Base-by-base conservation (phyloP, 2,888 invertebrate genomes). In the Dascillus cervinus region DNA sequence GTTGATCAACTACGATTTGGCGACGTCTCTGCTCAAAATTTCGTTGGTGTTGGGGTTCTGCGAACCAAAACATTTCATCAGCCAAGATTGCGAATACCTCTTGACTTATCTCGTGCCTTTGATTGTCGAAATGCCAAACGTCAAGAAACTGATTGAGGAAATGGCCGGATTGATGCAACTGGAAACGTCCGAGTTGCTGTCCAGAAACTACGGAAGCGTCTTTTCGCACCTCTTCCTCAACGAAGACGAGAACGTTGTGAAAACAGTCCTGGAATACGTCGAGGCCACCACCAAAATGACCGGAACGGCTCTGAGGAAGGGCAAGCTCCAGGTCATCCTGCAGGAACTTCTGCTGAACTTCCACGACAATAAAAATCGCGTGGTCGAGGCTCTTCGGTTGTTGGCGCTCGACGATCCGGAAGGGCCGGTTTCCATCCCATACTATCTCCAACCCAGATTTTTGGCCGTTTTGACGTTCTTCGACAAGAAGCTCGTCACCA, bases 391-490 rank as follows among this genome's bases (percentile, higher is more conserved):
- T 2, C 67, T 80, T 39, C 65, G 70, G 44, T 67, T 74, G 35
- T 57, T 81, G 31, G 72, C 75, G 1, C 66, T 68, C 24, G 75
- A 74, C 39, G 77, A 78, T 40, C 66, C 67, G 37, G 30, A 48
- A 34, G 64, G 67, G 64, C 63, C 60, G 29, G 60, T 65, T 15
- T n/a, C n/a, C n/a, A 71, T 82, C 43, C 73, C 75, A 0, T 73
- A 76, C 34, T 85, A 82, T 51, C 66, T 87, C 14, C 78, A 80
- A 35, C 75, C 79, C 0, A 75, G 79, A 42, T 79, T 87, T 47
- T 68, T 87, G 22, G 87, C 85, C 0, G 76, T 87, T 4, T 65
- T 88, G 5, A 81, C 82, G 1, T 78, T 81, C 57, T 82, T 87
- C 42, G 85, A 87, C 49, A 73, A 75, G 30, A 83, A 82, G 57